Evolutionary conservation across 2,113 vertebrate genomes (phyloP).

Genomic region (Oreochromis aureus): DNA sequence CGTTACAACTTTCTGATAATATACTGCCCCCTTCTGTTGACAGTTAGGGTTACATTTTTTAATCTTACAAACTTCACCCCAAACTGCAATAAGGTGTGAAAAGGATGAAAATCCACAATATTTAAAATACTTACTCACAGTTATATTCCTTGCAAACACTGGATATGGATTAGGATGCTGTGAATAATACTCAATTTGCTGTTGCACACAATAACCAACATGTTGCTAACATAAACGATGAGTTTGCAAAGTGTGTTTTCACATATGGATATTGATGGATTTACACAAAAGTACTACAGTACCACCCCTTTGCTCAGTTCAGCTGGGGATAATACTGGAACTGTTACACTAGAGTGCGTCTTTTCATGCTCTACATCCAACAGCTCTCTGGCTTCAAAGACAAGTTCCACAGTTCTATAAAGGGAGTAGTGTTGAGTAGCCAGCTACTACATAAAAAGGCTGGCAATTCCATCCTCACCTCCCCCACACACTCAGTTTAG

Average conservation of each 20-base stretch:
- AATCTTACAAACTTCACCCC: background rate
- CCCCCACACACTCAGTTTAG: background rate
- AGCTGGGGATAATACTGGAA: background rate
- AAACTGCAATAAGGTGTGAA: background rate
- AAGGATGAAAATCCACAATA: background rate
- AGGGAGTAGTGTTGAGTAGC: background rate
- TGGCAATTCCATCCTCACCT: background rate
- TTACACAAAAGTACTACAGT: background rate
- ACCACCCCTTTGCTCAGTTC: background rate
- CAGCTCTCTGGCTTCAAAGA: background rate
- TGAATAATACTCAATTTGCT: background rate
- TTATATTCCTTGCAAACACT: background rate
- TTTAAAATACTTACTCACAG: background rate
- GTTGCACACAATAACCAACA: background rate
- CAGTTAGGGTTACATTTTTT: background rate
- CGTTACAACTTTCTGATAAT: background rate
- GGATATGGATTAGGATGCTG: background rate
- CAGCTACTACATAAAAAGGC: background rate
- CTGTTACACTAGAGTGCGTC: background rate
- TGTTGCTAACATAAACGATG: background rate
- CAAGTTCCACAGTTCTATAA: constrained; percentile 15
- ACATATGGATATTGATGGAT: background rate
- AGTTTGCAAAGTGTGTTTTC: background rate
- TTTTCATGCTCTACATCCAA: background rate
- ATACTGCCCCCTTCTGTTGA: background rate